A percentile compares a stretch with the other conserved stretches of the same genome.
Evolutionary conservation across 2,113 vertebrate genomes (phyloP).

Genomic region (Microcebus tavaratra): DNA sequence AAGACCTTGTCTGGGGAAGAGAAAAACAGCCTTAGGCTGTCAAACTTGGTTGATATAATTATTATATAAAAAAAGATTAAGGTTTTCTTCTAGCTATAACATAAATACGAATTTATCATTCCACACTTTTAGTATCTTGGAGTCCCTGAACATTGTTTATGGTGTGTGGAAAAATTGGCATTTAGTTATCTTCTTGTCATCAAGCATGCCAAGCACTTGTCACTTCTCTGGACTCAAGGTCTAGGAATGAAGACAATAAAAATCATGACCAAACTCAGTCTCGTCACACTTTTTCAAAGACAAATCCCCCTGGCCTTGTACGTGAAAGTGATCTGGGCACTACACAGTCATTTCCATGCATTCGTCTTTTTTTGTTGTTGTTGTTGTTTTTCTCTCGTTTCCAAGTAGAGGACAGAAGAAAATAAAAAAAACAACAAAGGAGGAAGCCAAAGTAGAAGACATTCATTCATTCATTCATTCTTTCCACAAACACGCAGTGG

Average conservation of each 20-base stretch:
- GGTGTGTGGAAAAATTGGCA: neutral
- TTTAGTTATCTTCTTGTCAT: neutral
- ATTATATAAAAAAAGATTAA: slow-evolving; percentile 50
- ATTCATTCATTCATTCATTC: too few species aligned
- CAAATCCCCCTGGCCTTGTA: neutral
- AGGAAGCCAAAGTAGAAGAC: neutral
- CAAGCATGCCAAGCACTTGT: neutral
- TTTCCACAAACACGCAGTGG: neutral
- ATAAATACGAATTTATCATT: slow-evolving; percentile 33
- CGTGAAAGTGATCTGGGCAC: neutral
- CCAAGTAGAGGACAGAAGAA: neutral
- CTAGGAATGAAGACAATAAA: neutral
- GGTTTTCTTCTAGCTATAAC: slow-evolving; percentile 40
- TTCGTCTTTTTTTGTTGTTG: neutral
- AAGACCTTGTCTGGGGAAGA: slow-evolving; percentile 57
- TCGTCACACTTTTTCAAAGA: neutral
- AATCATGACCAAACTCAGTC: neutral
- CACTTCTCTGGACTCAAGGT: neutral
- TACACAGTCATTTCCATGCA: neutral
- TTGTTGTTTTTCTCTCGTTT: neutral
- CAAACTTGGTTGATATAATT: slow-evolving; percentile 59
- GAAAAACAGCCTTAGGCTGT: slow-evolving; percentile 62
- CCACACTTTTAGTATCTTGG: neutral
- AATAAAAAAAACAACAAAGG: neutral
- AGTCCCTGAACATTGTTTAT: neutral